Base-by-base conservation (phyloP, 2,888 invertebrate species). In the Pheosia gnoma region DNA sequence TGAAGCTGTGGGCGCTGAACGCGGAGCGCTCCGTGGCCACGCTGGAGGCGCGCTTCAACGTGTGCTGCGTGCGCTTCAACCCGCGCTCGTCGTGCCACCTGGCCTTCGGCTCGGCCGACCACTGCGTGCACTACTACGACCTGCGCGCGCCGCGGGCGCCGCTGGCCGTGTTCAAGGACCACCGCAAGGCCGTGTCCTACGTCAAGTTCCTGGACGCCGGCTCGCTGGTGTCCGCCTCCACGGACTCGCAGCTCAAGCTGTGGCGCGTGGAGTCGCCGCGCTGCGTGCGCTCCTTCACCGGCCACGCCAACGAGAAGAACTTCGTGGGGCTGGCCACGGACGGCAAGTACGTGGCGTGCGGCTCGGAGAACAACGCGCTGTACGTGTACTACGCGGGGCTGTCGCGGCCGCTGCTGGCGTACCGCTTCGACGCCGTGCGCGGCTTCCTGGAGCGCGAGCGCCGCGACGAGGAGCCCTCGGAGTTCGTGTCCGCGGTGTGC, bases 31-130 rank as follows among this genome's bases (percentile, higher is more conserved):
- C 88, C 0, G 96, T 98, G 11, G 97, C 97, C 9, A 98, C 97
- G 6, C 90, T 99, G 13, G 98, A 98, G 88, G 98, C 98, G 0
- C 97, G 97, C 88, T 98, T 98, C 66, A 98, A 99, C 89, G 98
- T 99, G 59, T 99, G 98, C 88, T 98, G 98, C 89, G 98, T 99
- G 13, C 97, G 98, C 84, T 92, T 92, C 84, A 90, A 90, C 81
- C 92, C 92, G 65, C 82, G 84, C 66, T 97, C 97, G 69, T 96
- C 97, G 0, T 97, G 96, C 84, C 97, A 98, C 85, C 94, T 99
- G 65, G 98, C 98, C 2, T 98, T 98, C 91, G 98, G 98, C 11
- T 98, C 98, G n/a, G 98, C 99, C 38, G 98, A 99, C 92, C 98
- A 98, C 88, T 98, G 98, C 93, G 98, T 99, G 59, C 98, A 99